Evolutionary conservation across 2,888 invertebrate genomes (phyloP).

Genomic region (Lasioglossum morio): DNA sequence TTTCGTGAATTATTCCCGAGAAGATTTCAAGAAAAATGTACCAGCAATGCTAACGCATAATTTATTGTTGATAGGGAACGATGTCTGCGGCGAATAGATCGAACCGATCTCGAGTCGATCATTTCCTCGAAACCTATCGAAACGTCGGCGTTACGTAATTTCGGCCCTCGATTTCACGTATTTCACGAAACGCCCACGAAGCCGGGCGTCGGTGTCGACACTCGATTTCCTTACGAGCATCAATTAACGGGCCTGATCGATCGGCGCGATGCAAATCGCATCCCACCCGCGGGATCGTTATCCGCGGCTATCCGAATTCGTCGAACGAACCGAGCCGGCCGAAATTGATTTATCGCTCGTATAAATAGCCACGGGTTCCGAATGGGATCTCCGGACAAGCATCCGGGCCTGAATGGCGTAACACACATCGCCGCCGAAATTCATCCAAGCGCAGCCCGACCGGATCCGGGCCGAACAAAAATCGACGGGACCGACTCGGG

Average conservation of each 20-base stretch:
- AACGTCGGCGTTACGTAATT: conserved; percentile 17
- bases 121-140: neutral
- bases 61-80: too few relatives aligned
- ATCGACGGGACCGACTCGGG: conserved; percentile 7
- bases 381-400: neutral
- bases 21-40: too few relatives aligned
- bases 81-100: too few relatives aligned
- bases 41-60: too few relatives aligned
- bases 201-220: conserved; percentile 60
- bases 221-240: conserved; percentile 56
- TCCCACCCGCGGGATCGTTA: conserved; percentile 37
- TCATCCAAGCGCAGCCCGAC: neutral
- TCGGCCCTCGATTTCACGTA: conserved; percentile 17
- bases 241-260: conserved; percentile 36
- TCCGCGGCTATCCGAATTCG: conserved; percentile 31
- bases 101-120: too few relatives aligned
- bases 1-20: neutral
- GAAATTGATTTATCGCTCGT: conserved; percentile 41
- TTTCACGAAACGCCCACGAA: conserved; percentile 40
- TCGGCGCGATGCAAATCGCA: conserved; percentile 35
- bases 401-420: conserved; percentile 3
- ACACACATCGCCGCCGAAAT: conserved; percentile 10
- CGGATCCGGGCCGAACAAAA: conserved; percentile 4
- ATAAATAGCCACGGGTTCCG: conserved; percentile 29
- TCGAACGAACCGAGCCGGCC: conserved; percentile 10